Base-by-base conservation (phyloP, 2,113 vertebrate genomes). In the Saccopteryx bilineata region DNA sequence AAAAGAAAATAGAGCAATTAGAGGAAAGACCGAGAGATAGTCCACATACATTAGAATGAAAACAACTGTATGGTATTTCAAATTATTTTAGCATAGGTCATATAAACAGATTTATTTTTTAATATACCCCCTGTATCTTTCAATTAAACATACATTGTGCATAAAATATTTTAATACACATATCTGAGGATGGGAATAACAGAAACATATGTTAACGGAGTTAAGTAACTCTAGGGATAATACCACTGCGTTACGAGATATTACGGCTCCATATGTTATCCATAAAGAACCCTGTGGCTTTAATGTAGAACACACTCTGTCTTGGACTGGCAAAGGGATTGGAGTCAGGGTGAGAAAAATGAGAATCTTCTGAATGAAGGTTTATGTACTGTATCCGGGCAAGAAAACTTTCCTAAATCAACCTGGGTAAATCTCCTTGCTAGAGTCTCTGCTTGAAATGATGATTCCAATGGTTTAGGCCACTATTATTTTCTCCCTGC, bases 191-290 rank as follows among this genome's bases (percentile, higher is more conserved):
- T 95, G 39, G 0, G 75, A 85, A 68, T 54, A 96, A 86, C 14
- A 96, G 75, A 96, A 98, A 97, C 96, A 97, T 58, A 93, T 97
- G 98, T 96, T 97, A 95, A 80, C 12, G 0, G 91, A 96, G 81
- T 69, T 71, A 28, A 78, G 87, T 88, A 95, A 26, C 84, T 97
- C 52, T 56, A 69, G 94, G 96, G 95, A 97, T 89, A 94, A 58
- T 93, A 89, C 78, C 93, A 48, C 39, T 93, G 7, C 17, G 91
- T 94, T 96, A 93, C 1, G 1, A 96, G 46, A 28, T 61, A 94
- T 87, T 68, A 72, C 24, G 92, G 58, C 18, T 87, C 79, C 74
- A 96, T 89, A n/a, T 93, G 98, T 93, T 96, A 93, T 21, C 92
- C 97, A 98, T 98, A 97, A 98, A 92, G 66, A 85, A 92, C 60